Percentiles rank a stretch among this genome's conserved stretches.
Conservation (phyloP, 2,113 vertebrate genomes). For the Tauraco erythrolophus region DNA sequence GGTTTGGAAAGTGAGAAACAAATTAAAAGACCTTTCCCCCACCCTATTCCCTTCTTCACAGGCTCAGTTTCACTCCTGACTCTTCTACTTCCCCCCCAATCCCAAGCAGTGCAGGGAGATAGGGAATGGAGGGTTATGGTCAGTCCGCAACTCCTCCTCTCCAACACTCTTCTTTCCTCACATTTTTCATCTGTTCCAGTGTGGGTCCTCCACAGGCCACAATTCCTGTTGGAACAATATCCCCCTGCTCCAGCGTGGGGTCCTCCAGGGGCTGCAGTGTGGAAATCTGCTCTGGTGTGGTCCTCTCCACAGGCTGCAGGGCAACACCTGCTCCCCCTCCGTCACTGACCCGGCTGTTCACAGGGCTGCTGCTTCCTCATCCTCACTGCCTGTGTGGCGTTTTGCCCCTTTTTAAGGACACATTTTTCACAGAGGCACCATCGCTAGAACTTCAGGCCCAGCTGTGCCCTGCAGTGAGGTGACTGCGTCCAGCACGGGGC, state of each 20-base stretch:
- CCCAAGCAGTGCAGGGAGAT: fast-evolving
- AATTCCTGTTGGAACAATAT: fast-evolving
- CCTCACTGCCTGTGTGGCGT: not conserved
- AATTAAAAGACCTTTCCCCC: not conserved
- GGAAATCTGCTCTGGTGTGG: not conserved
- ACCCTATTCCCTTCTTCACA: not conserved
- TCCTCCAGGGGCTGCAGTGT: fast-evolving
- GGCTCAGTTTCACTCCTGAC: not conserved
- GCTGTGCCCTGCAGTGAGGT: not conserved
- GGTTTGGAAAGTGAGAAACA: not conserved
- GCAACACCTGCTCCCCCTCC: not conserved
- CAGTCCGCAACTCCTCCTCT: not conserved
- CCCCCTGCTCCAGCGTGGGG: not conserved
- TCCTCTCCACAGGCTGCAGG: not conserved
- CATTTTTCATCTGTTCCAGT: not conserved
- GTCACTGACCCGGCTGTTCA: fast-evolving
- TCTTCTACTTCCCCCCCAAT: fast-evolving
- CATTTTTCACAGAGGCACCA: fast-evolving
- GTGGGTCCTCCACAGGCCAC: fast-evolving
- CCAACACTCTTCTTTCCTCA: too few species aligned
- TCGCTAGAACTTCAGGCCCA: not conserved
- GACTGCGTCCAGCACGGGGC: fast-evolving
- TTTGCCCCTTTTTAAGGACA: not conserved
- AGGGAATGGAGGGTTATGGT: not conserved
- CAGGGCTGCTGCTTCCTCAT: not conserved